These are phyloP conservation scores for Acanthis flammea DNA, from an alignment of 2,797 vertebrate genomes.

Conservation along the genomic window DNA sequence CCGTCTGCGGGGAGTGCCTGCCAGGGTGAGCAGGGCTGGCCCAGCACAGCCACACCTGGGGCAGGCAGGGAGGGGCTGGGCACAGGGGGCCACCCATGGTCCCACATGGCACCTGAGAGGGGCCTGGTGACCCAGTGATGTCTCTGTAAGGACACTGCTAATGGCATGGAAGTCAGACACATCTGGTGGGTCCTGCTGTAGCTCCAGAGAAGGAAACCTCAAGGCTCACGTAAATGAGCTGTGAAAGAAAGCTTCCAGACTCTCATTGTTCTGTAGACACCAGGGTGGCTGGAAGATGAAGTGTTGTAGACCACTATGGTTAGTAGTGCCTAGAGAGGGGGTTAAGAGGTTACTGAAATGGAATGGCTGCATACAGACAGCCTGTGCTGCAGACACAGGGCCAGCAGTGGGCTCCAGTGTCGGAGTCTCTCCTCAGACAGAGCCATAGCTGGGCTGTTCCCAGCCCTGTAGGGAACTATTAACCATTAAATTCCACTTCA, in stretches of 20 bases:
- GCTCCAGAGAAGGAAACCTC: not conserved
- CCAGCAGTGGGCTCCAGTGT: fast-evolving
- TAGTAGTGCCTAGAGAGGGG: not conserved
- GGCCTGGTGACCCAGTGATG: not conserved
- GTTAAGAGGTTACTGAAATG: not conserved
- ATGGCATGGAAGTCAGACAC: not conserved
- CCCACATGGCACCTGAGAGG: not conserved
- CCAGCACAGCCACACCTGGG: not conserved
- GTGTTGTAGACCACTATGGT: not conserved
- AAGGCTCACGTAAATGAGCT: fast-evolving
- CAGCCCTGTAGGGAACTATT: not conserved
- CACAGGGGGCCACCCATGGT: not conserved
- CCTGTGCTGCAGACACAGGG: not conserved
- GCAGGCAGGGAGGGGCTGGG: fast-evolving
- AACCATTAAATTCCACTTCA: not conserved
- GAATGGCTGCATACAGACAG: fast-evolving
- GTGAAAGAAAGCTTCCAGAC: not conserved
- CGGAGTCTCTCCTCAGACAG: not conserved
- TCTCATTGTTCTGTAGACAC: not conserved
- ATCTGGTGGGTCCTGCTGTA: fast-evolving
- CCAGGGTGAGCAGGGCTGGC: slow-evolving; percentile 66
- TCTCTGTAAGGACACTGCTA: not conserved
- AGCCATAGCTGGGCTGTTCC: not conserved
- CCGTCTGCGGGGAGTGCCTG: slow-evolving; percentile 78
- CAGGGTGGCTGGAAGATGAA: not conserved